A percentile compares a stretch with the other conserved stretches of the same genome.
These are phyloP conservation scores for Antheraea mylitta DNA, from an alignment of 1,140 invertebrate species.

Conservation along the genomic window DNA sequence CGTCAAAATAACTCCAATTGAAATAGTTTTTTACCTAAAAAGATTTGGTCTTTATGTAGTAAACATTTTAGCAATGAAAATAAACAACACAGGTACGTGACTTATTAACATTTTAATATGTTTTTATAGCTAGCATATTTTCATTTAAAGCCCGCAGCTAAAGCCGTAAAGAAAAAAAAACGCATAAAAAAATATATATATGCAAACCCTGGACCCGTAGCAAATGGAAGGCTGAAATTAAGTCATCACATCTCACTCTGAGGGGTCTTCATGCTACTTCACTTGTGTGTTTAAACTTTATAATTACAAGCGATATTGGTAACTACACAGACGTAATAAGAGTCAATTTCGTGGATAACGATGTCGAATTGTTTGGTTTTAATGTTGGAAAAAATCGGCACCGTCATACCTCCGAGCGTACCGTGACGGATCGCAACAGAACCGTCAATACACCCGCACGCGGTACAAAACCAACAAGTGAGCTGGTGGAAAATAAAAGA, in stretches of 20 bases:
- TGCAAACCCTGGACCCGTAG: constrained; percentile 51
- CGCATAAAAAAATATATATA: constrained; percentile 25
- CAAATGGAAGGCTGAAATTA: constrained; percentile 57
- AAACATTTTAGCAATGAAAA: neutral
- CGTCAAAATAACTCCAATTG: too few species aligned
- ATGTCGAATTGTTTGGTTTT: constrained; percentile 16
- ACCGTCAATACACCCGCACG: constrained; percentile 69
- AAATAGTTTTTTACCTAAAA: too few species aligned
- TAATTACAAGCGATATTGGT: neutral
- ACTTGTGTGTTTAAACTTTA: constrained; percentile 38
- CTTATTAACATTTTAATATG: neutral
- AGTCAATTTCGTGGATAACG: neutral
- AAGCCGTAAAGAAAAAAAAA: constrained; percentile 12
- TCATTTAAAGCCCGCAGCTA: neutral
- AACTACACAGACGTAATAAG: neutral
- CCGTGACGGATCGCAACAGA: constrained; percentile 68
- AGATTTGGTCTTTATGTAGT: too few species aligned
- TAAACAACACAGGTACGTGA: neutral
- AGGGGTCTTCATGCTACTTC: constrained; percentile 50
- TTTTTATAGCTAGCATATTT: neutral
- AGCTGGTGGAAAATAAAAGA: constrained; percentile 33
- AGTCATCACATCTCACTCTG: constrained; percentile 59
- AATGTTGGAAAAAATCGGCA: constrained; percentile 60
- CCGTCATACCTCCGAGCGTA: constrained; percentile 59
- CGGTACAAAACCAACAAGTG: constrained; percentile 70